Base-by-base conservation (phyloP, 2,888 invertebrate genomes). In the Stenotaenia linearis region DNA sequence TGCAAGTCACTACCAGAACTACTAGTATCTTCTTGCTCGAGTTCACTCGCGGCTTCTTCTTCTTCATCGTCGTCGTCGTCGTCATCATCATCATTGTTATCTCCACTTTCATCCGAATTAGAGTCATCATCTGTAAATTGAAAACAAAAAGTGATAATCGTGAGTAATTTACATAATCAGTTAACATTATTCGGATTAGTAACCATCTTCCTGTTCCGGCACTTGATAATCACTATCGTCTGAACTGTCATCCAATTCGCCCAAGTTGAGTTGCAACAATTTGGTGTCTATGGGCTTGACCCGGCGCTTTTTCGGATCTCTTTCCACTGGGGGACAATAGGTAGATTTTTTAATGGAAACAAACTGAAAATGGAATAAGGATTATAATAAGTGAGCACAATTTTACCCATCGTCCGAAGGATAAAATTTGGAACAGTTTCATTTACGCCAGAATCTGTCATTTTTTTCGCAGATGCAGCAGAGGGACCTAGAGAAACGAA, bases 201-300 rank as follows among this genome's bases (percentile, higher is more conserved):
- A n/a, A 75, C 75, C 75, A 75, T 75, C 75, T 32, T 35, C 75
- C 30, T 78, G 80, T 35, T 83, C 84, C 18, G 81, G 82, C 23
- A 95, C 94, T 79, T 96, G 91, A 87, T 96, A 97, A 87, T 97
- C 97, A 81, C 96, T 96, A 87, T 97, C 97, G 85, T 97, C 96
- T 0, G 95, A 95, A 85, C 96, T 96, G 86, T 95, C 95, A 45
- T 93, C 96, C 80, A 94, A 89, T 88, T 95, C 95, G 21, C 84
- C 86, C 84, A 87, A 86, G 82, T 86, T 84, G 3, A 86, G 83
- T 81, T 86, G 85, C 28, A 87, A 83, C 79, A 86, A 81, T 80
- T 86, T 85, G 56, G 84, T 84, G 77, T 84, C 84, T 80, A 91
- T 92, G 81, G 92, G 94, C 86, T 93, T 95, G 40, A 94, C 93